These are phyloP conservation scores for Bemisia tabaci DNA, from an alignment of 1,140 invertebrate species.

Conservation along the genomic window DNA sequence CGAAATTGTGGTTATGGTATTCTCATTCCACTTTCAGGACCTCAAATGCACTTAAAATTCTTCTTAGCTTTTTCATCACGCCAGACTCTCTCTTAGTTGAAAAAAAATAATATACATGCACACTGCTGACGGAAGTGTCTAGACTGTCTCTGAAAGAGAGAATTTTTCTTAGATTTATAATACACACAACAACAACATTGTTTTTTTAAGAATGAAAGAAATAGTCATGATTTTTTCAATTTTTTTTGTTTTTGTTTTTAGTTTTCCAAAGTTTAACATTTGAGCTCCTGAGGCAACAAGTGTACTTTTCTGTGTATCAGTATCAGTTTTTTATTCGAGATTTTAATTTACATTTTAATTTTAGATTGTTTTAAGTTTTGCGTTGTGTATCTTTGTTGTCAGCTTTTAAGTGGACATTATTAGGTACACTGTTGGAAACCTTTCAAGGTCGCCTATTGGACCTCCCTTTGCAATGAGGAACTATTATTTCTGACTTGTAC, in stretches of 20 bases:
- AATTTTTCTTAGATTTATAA: neutral
- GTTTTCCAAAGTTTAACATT: neutral
- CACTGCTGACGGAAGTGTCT: no score
- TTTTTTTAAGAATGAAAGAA: neutral
- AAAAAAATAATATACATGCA: neutral
- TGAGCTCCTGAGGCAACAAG: neutral
- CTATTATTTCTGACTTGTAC: no score
- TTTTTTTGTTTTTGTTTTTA: neutral
- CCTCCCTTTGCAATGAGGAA: neutral
- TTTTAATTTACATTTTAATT: neutral
- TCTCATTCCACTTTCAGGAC: no score
- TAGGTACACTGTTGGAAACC: neutral
- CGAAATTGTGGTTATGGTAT: no score
- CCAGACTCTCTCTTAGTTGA: neutral
- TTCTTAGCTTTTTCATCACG: no score
- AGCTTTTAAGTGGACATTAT: neutral
- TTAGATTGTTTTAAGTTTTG: neutral
- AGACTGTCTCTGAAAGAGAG: no score
- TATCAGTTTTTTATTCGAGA: neutral
- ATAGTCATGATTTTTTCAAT: neutral
- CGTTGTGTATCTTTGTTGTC: neutral
- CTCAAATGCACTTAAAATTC: no score
- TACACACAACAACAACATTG: neutral
- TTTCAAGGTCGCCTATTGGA: neutral
- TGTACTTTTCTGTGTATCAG: neutral